These are phyloP conservation scores for Caenorhabditis remanei DNA, from an alignment of 1,140 invertebrate species.

Conservation along the genomic window DNA sequence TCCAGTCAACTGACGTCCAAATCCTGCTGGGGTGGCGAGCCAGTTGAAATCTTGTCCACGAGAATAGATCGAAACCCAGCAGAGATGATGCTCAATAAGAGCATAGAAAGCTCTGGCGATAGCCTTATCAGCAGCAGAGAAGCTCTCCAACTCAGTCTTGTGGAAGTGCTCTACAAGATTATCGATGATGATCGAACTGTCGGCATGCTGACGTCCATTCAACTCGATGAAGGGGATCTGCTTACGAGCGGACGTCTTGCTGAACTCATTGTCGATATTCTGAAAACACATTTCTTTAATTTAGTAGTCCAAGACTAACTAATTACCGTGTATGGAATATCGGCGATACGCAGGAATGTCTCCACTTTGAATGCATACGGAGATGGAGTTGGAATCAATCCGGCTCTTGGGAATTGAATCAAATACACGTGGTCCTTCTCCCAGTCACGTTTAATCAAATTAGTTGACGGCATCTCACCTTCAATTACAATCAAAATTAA, in stretches of 20 bases:
- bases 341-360: slow-evolving; percentile 84
- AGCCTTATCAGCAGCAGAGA: slow-evolving; percentile 87
- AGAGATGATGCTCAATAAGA: slow-evolving; percentile 92
- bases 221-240: slow-evolving; percentile 90
- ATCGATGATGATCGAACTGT: slow-evolving; percentile 89
- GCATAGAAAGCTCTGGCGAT: slow-evolving; percentile 90
- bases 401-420: slow-evolving; percentile 88
- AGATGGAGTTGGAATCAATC: slow-evolving; percentile 88
- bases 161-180: slow-evolving; percentile 87
- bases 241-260: slow-evolving; percentile 81
- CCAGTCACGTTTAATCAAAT: slow-evolving; percentile 32
- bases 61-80: slow-evolving; percentile 64
- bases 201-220: slow-evolving; percentile 92
- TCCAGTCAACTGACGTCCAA: slow-evolving; percentile 63
- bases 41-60: slow-evolving; percentile 62
- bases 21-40: slow-evolving; percentile 68
- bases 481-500: slow-evolving; percentile 7
- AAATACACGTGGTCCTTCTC: slow-evolving; percentile 83
- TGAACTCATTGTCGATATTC: slow-evolving; percentile 73
- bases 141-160: slow-evolving; percentile 78
- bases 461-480: slow-evolving; percentile 46
- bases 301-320: no score
- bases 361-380: slow-evolving; percentile 94
- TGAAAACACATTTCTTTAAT: slow-evolving; percentile 39
- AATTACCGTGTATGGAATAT: slow-evolving; percentile 54